A percentile compares a stretch with the other conserved stretches of the same genome.
Evolutionary conservation across 1,140 invertebrate genomes (phyloP).

Genomic region (Drosophila navojoa): DNA sequence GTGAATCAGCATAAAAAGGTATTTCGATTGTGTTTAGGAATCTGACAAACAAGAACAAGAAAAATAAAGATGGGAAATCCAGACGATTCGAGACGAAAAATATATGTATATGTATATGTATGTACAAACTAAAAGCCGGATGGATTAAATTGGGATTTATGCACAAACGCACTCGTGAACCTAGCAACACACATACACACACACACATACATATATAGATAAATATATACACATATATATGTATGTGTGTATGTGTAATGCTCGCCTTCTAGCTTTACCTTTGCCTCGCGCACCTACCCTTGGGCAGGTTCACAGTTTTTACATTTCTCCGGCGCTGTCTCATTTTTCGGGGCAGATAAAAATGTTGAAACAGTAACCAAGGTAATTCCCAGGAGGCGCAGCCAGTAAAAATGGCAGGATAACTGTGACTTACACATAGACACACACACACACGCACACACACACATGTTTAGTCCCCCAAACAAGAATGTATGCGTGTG

Average conservation of each 20-base stretch:
- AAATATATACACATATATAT: neutral
- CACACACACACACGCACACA: conserved; percentile 8
- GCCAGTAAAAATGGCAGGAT: conserved; percentile 55
- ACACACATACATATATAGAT: conserved; percentile 10
- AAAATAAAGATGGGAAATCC: conserved; percentile 13
- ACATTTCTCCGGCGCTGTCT: conserved; percentile 17
- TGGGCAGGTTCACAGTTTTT: conserved; percentile 9
- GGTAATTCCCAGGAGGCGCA: conserved; percentile 66
- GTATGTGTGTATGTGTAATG: neutral
- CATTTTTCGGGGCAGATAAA: conserved; percentile 56
- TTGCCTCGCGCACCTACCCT: neutral
- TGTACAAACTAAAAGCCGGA: conserved; percentile 70
- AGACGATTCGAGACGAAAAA: conserved; percentile 37
- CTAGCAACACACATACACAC: conserved; percentile 23
- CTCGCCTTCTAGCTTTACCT: conserved; percentile 12
- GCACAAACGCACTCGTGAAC: conserved; percentile 67
- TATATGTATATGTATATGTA: neutral
- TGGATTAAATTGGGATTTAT: conserved; percentile 76
- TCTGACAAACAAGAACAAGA: neutral
- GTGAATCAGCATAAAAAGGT: too few species aligned
- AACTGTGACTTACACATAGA: conserved; percentile 24
- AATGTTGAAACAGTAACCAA: conserved; percentile 77
- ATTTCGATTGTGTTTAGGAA: too few species aligned
- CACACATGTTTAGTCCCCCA: neutral
- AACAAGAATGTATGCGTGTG: neutral